phyloP scores from a whole-genome alignment of 2,888 invertebrate genomes.

The Lydus trimaculatus region DNA sequence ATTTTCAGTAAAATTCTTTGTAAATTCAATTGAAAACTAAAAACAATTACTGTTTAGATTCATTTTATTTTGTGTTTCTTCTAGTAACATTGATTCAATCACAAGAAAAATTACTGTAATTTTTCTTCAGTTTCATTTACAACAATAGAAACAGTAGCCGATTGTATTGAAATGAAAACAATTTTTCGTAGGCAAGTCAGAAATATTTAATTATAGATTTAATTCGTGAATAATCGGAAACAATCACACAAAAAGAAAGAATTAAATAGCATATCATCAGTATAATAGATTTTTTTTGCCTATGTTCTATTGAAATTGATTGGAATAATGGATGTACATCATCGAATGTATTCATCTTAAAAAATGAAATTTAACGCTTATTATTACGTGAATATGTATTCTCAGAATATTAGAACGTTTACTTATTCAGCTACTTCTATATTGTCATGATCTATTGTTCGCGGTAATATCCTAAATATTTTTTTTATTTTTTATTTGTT shows the following conservation, averaged over 20 bases:
- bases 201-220: slow-evolving; percentile 3
- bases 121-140: neutral
- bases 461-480: slow-evolving; percentile 21
- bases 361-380: slow-evolving; percentile 29
- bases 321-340: slow-evolving; percentile 16
- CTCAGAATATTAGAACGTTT: slow-evolving; percentile 20
- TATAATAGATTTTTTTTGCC: neutral
- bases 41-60: neutral
- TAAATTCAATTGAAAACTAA: neutral
- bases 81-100: neutral
- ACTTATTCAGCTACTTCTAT: slow-evolving; percentile 5
- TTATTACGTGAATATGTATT: slow-evolving; percentile 23
- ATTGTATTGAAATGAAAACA: neutral
- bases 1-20: neutral
- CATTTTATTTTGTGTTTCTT: neutral
- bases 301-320: neutral
- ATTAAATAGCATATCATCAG: neutral
- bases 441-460: slow-evolving; percentile 27
- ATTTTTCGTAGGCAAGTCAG: neutral
- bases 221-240: slow-evolving; percentile 19
- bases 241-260: slow-evolving; percentile 22
- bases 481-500: slow-evolving; percentile 2
- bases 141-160: neutral
- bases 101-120: neutral
- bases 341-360: slow-evolving; percentile 23